Conservation (phyloP, 2,888 invertebrate genomes). For the Isotomurus palustris region DNA sequence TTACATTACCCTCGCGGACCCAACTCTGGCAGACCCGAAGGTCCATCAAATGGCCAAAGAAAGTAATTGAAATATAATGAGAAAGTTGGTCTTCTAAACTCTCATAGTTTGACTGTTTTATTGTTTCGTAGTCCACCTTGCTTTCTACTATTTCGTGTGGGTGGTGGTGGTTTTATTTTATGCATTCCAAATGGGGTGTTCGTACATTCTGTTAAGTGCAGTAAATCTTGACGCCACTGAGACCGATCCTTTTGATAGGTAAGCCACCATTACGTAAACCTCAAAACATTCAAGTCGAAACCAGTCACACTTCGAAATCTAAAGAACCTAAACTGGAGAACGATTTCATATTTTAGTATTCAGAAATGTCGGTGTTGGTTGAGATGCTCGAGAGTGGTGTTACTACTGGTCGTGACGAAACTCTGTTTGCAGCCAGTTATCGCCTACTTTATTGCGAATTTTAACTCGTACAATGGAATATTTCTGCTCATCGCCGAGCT, state of each 20-base stretch:
- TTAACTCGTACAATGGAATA: slow-evolving; percentile 20
- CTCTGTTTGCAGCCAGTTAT: slow-evolving; percentile 28
- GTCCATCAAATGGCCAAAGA: slow-evolving; percentile 21
- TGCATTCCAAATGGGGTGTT: slow-evolving; percentile 27
- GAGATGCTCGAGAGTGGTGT: slow-evolving; percentile 26
- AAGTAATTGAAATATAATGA: background rate
- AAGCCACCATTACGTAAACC: no score
- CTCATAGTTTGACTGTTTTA: background rate
- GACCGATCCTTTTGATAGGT: slow-evolving; percentile 38
- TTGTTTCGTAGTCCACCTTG: slow-evolving; percentile 20
- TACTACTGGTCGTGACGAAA: slow-evolving; percentile 30
- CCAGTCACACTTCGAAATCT: no score
- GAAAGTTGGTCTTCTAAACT: background rate
- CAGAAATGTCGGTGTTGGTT: slow-evolving; percentile 40
- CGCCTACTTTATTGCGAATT: slow-evolving; percentile 14
- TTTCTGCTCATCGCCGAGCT: slow-evolving; percentile 24
- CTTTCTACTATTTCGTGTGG: slow-evolving; percentile 37
- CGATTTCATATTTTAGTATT: slow-evolving; percentile 34
- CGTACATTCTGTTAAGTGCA: slow-evolving; percentile 24
- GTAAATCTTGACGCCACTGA: slow-evolving; percentile 36
- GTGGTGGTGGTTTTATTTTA: slow-evolving; percentile 23
- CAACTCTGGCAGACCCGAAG: no score
- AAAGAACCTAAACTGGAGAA: no score
- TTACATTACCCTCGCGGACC: slow-evolving; percentile 22
- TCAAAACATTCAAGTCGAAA: no score